These are phyloP conservation scores for Alligator mississippiensis DNA, from an alignment of 2,113 vertebrate genomes.

Conservation along the genomic window DNA sequence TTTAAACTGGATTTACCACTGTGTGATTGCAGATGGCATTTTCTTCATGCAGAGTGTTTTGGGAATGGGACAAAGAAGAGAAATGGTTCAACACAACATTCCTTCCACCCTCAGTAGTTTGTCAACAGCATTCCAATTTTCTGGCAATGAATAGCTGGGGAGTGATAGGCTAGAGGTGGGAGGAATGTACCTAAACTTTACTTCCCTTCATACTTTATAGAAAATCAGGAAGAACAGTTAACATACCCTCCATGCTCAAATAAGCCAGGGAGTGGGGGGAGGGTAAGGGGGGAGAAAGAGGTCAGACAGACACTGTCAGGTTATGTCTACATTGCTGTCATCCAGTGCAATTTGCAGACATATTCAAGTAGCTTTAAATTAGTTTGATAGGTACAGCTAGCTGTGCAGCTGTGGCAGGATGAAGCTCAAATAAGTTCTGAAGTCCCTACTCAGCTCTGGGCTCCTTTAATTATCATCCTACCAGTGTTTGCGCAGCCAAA, in stretches of 20 bases:
- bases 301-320: background rate
- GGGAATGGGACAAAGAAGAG: background rate
- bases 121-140: background rate
- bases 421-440: too few species aligned
- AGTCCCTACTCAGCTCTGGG: too few species aligned
- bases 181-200: background rate
- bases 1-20: background rate
- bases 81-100: background rate
- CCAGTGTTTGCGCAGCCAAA: too few species aligned
- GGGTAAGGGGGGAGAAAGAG: background rate
- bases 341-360: background rate
- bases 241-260: background rate
- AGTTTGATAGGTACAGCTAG: too few species aligned
- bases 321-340: background rate
- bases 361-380: too few species aligned
- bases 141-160: rapidly evolving
- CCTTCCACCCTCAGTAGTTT: background rate
- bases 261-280: background rate
- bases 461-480: too few species aligned
- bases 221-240: background rate
- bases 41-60: background rate
- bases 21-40: background rate
- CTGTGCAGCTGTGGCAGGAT: too few species aligned
- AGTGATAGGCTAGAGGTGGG: background rate
- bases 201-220: background rate